Evolutionary conservation across 2,797 vertebrate genomes (phyloP).

Genomic region (Cossypha heuglini): DNA sequence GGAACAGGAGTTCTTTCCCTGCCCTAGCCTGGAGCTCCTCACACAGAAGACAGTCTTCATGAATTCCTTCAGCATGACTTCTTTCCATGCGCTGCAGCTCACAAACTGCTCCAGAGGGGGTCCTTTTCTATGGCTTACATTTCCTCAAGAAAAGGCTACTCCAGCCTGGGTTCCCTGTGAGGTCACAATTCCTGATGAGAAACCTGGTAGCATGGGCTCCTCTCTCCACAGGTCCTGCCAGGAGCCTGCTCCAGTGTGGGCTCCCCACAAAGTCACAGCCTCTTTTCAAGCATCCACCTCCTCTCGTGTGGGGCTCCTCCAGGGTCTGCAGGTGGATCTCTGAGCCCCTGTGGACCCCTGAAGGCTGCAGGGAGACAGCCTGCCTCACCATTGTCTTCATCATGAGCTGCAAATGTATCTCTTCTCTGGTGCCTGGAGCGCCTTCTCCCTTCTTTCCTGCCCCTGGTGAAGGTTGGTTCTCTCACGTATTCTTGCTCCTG

Average conservation of each 20-base stretch:
- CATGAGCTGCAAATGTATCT: background rate
- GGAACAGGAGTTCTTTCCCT: background rate
- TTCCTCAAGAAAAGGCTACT: background rate
- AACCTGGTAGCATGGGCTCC: background rate
- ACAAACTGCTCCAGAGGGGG: accelerated
- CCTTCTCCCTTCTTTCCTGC: background rate
- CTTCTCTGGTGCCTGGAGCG: background rate
- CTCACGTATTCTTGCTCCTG: background rate
- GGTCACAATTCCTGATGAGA: background rate
- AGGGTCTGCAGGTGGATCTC: background rate
- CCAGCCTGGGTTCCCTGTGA: background rate
- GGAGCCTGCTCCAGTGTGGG: background rate
- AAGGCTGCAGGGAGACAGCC: background rate
- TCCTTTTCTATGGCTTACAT: background rate
- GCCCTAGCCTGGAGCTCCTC: background rate
- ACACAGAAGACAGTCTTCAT: background rate
- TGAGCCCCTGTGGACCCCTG: background rate
- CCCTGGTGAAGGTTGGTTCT: background rate
- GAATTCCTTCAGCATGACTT: background rate
- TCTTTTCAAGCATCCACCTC: background rate
- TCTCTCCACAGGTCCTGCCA: background rate
- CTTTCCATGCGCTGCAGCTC: background rate
- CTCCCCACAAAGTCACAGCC: background rate
- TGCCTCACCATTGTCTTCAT: background rate
- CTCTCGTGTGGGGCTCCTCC: background rate